Evolutionary conservation across 2,113 vertebrate species (phyloP).

Genomic region (Xyrauchen texanus): DNA sequence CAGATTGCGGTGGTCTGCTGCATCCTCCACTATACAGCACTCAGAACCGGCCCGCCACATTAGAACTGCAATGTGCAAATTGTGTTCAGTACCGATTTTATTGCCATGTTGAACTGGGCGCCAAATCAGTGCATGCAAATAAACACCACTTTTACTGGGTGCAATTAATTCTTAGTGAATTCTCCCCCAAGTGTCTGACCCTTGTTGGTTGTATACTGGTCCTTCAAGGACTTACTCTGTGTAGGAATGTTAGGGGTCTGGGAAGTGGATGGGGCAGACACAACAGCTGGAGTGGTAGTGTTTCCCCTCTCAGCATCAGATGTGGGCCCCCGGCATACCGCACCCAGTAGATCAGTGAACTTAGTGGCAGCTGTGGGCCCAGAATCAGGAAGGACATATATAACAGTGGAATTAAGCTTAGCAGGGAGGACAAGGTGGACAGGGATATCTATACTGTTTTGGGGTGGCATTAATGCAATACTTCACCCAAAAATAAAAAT

Average conservation of each 20-base stretch:
- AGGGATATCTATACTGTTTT: background rate
- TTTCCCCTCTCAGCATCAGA: conserved; percentile 74
- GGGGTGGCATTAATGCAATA: no score
- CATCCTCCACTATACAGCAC: no score
- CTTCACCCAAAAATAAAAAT: no score
- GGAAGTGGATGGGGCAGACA: conserved; percentile 64
- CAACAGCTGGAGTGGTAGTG: conserved; percentile 62
- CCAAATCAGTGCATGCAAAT: no score
- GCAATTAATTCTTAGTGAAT: no score
- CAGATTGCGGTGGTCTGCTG: no score
- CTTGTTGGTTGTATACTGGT: background rate
- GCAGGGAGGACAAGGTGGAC: conserved; percentile 6
- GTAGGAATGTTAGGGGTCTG: conserved; percentile 74
- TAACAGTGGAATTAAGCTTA: conserved; percentile 35
- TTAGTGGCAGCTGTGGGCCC: conserved; percentile 70
- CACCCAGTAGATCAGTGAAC: conserved; percentile 79
- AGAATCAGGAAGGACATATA: conserved; percentile 37
- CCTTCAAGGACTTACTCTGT: conserved; percentile 77
- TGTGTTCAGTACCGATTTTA: no score
- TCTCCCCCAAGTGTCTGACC: no score
- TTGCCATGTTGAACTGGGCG: no score
- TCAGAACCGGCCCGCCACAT: no score
- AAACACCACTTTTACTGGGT: no score
- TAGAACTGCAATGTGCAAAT: no score
- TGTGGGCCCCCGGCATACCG: conserved; percentile 74